Percentiles rank a stretch among this genome's conserved stretches.
Conservation (phyloP, 30 jellyfish, hydroid and myxozoan species). For the Hydra vulgaris region DNA sequence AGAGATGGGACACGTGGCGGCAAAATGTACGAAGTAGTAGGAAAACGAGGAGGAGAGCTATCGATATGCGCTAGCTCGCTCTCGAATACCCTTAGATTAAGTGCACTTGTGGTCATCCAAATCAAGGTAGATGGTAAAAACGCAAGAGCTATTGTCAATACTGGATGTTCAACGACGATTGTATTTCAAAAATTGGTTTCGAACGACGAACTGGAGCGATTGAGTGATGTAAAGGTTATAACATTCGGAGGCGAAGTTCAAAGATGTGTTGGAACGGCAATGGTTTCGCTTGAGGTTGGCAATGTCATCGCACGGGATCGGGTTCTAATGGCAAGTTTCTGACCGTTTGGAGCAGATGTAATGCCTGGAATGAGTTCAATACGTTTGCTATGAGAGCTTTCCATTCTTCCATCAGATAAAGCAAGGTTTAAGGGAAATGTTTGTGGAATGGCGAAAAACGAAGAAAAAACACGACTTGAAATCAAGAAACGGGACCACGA, state of each 20-base stretch:
- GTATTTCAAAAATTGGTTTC: not conserved
- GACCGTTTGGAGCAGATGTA: not conserved
- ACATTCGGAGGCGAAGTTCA: not conserved
- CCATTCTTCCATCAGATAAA: not conserved
- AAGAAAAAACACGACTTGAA: not conserved
- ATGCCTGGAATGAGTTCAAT: not conserved
- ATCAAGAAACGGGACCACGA: not conserved
- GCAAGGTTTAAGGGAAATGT: not conserved
- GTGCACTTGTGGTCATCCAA: not conserved
- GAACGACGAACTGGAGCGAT: too few species aligned
- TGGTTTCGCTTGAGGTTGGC: not conserved
- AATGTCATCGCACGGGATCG: not conserved
- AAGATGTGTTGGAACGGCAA: not conserved
- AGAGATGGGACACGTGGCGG: not conserved
- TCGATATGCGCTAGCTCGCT: not conserved
- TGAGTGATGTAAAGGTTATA: not conserved
- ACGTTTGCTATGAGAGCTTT: not conserved
- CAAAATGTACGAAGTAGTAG: not conserved
- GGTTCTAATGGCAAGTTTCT: not conserved
- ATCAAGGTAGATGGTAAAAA: not conserved
- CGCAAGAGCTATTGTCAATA: not conserved
- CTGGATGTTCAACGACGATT: not conserved
- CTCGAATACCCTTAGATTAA: not conserved
- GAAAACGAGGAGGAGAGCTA: not conserved
- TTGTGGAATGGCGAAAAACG: not conserved